phyloP scores from a whole-genome alignment of 2,888 invertebrate species.

The Seira sanloemensis region DNA sequence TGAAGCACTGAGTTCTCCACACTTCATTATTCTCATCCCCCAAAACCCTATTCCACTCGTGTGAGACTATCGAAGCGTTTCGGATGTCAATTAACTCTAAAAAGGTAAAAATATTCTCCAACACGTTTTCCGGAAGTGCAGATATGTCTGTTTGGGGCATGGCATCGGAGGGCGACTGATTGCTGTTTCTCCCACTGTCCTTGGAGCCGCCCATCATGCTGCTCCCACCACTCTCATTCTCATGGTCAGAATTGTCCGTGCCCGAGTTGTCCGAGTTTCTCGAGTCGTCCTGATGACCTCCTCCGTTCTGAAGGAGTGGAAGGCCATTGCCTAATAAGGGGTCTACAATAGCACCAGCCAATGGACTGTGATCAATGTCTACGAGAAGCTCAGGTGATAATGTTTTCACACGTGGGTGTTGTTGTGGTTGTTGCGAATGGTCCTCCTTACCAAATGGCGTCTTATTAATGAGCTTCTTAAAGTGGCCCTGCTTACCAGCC shows the following conservation, averaged over 20 bases:
- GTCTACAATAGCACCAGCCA: not conserved
- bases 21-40: constrained; percentile 96
- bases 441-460: constrained; percentile 52
- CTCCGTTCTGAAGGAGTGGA: constrained; percentile 31
- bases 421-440: constrained; percentile 21
- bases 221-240: constrained; percentile 45
- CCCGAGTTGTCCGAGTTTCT: constrained; percentile 44
- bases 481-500: constrained; percentile 32
- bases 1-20: constrained; percentile 93
- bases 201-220: constrained; percentile 35
- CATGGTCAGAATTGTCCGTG: constrained; percentile 51
- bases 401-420: not conserved
- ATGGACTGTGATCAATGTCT: constrained; percentile 11
- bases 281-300: constrained; percentile 28
- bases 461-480: constrained; percentile 41
- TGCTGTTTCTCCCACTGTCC: constrained; percentile 56
- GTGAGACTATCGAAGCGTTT: constrained; percentile 92
- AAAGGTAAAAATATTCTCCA: constrained; percentile 94
- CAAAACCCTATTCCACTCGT: constrained; percentile 92
- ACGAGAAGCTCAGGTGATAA: not conserved
- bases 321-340: constrained; percentile 31
- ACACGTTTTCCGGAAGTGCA: constrained; percentile 85
- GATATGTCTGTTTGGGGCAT: constrained; percentile 63
- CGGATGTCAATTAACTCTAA: constrained; percentile 89
- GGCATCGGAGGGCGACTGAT: constrained; percentile 57